These are phyloP conservation scores for Oceanodroma tethys DNA, from an alignment of 2,113 vertebrate species.

Conservation along the genomic window DNA sequence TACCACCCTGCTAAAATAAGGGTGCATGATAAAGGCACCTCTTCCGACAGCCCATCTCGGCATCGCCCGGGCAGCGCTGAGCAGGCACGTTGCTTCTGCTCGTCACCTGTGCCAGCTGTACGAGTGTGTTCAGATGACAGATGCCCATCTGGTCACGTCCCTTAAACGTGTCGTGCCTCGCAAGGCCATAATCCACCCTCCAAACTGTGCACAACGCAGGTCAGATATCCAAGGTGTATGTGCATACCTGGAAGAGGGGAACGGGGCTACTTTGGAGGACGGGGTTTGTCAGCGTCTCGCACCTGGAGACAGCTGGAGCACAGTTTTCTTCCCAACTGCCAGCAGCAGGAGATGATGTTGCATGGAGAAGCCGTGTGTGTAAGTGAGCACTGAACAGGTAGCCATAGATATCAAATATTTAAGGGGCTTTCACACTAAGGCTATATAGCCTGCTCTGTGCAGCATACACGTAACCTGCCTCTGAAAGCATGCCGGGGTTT, in stretches of 20 bases:
- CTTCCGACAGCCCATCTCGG: neutral
- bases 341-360: too few species aligned
- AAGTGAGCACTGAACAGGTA: neutral
- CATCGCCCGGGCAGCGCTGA: neutral
- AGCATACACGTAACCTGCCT: rapidly evolving
- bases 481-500: neutral
- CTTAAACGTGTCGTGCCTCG: rapidly evolving
- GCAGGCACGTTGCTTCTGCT: neutral
- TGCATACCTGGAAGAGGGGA: neutral
- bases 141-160: neutral
- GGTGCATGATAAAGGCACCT: neutral
- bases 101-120: rapidly evolving
- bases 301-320: neutral
- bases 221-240: rapidly evolving
- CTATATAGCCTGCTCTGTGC: neutral
- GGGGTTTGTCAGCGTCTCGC: neutral
- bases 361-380: rapidly evolving
- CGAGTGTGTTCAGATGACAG: rapidly evolving
- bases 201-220: rapidly evolving
- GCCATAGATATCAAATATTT: neutral
- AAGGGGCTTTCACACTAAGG: neutral
- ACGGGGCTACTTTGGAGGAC: rapidly evolving
- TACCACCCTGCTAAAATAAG: too few species aligned
- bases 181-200: neutral
- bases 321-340: neutral